These are phyloP conservation scores for Australoheros scitulus DNA, from an alignment of 2,113 vertebrate species.

Conservation along the genomic window DNA sequence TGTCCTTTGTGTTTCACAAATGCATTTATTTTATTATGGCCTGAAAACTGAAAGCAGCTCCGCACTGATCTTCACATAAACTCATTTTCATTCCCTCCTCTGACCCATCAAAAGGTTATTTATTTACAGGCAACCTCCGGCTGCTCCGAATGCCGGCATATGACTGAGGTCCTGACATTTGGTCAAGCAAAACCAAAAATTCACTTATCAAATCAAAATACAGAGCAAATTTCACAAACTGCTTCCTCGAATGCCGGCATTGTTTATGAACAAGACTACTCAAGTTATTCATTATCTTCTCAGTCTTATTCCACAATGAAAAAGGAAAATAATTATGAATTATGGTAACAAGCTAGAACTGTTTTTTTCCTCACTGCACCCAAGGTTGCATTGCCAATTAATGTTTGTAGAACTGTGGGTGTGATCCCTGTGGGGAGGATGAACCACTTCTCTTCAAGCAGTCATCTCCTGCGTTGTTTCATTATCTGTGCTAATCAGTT, in stretches of 20 bases:
- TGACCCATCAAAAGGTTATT: conserved; percentile 28
- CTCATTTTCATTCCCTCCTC: background rate
- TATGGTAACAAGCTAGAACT: conserved; percentile 53
- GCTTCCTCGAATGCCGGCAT: conserved; percentile 24
- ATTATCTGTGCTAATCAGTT: conserved; percentile 63
- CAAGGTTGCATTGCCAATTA: conserved; percentile 68
- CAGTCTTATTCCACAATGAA: conserved; percentile 44
- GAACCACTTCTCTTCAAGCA: conserved; percentile 48
- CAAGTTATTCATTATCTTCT: conserved; percentile 63
- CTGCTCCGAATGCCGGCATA: conserved; percentile 5
- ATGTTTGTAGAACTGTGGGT: conserved; percentile 57
- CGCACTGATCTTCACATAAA: background rate
- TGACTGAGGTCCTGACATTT: conserved; percentile 47
- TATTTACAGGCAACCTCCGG: conserved; percentile 31
- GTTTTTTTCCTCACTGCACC: conserved; percentile 52
- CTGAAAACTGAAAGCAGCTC: background rate
- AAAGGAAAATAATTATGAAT: conserved; percentile 64
- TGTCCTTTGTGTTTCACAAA: background rate
- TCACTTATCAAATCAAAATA: conserved; percentile 43
- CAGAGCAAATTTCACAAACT: conserved; percentile 53
- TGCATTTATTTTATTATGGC: background rate
- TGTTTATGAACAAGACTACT: conserved; percentile 58
- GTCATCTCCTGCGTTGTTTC: conserved; percentile 55
- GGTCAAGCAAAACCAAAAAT: conserved; percentile 40
- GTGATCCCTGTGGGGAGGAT: conserved; percentile 46